Conservation (phyloP, 2,888 invertebrate species). For the Drymonia ruficornis region DNA sequence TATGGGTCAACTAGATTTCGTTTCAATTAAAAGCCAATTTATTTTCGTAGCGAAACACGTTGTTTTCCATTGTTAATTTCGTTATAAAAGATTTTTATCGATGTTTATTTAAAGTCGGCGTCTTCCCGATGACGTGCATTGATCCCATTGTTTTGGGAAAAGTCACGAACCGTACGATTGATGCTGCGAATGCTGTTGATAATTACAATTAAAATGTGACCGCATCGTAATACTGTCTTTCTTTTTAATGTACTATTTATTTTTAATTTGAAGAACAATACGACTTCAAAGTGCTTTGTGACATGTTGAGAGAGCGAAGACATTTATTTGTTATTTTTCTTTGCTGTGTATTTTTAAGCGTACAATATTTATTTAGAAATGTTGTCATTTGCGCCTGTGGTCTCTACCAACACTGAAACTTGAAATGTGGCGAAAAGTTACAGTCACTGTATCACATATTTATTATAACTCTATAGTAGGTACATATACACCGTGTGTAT, state of each 20-base stretch:
- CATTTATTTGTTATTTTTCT: constrained; percentile 3
- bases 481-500: too few relatives aligned
- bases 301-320: background rate
- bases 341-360: background rate
- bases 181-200: constrained; percentile 54
- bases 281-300: background rate
- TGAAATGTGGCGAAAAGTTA: too few relatives aligned
- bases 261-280: constrained; percentile 28
- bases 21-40: background rate
- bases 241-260: constrained; percentile 42
- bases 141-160: constrained; percentile 78
- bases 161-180: constrained; percentile 75
- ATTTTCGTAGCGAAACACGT: constrained; percentile 30
- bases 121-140: constrained; percentile 57
- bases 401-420: too few relatives aligned
- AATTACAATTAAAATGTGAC: constrained; percentile 63
- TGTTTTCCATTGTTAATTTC: constrained; percentile 50
- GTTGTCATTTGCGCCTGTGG: too few relatives aligned
- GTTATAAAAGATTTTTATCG: constrained; percentile 52
- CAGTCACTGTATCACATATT: background rate
- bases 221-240: constrained; percentile 38
- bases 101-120: constrained; percentile 63
- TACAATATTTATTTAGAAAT: background rate
- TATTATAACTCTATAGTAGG: too few relatives aligned
- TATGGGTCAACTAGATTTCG: background rate